These are phyloP conservation scores for Mus minutoides DNA, from an alignment of 2,797 vertebrate species.

Conservation along the genomic window DNA sequence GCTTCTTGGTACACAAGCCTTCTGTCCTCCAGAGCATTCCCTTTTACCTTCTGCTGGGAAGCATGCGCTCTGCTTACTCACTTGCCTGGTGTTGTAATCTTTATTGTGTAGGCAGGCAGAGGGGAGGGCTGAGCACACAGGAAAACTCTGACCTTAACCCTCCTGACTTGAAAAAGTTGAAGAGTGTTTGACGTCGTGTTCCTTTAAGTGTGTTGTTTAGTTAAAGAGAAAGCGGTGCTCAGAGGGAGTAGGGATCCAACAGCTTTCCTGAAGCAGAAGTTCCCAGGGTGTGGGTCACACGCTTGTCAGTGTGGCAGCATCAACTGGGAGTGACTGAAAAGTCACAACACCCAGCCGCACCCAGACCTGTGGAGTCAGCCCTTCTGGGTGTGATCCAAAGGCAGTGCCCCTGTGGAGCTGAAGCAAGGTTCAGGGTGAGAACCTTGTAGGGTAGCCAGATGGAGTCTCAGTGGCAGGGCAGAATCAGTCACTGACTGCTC, in stretches of 20 bases:
- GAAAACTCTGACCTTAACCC: conserved; percentile 5
- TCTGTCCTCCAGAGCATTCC: neutral
- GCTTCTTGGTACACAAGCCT: neutral
- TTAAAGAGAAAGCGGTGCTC: neutral
- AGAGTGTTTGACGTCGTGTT: neutral
- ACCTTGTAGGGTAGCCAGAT: neutral
- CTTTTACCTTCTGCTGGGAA: neutral
- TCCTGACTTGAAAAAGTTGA: conserved; percentile 8
- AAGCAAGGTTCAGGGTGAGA: neutral
- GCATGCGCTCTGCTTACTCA: neutral
- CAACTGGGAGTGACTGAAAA: neutral
- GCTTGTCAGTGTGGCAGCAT: neutral
- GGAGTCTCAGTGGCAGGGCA: accelerated
- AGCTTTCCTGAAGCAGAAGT: neutral
- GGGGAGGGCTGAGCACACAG: neutral
- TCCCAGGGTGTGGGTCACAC: neutral
- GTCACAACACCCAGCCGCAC: neutral
- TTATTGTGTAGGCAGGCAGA: neutral
- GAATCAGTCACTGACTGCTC: neutral
- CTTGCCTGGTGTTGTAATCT: neutral
- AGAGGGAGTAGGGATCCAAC: neutral
- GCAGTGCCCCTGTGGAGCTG: neutral
- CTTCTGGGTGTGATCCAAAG: neutral
- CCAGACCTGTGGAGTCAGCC: neutral
- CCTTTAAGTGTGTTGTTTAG: neutral